A percentile compares a stretch with the other conserved stretches of the same genome.
Evolutionary conservation across 2,888 invertebrate genomes (phyloP).

Genomic region (Sylvicola cinctus): DNA sequence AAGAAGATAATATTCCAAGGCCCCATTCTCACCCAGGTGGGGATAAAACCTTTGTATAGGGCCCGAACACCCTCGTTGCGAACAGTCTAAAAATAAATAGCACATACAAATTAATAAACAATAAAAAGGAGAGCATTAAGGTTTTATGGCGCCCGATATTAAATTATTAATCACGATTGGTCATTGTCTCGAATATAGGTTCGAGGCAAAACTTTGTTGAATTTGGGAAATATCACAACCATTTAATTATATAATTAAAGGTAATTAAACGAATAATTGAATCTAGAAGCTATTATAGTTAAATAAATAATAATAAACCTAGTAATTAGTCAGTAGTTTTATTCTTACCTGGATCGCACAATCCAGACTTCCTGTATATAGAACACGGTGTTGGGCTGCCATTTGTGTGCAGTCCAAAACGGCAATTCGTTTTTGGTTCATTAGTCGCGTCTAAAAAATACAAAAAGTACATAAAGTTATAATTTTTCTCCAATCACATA

Average conservation of each 20-base stretch:
- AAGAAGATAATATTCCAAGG: conserved; percentile 97
- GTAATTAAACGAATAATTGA: too few species aligned
- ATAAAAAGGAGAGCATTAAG: conserved; percentile 1
- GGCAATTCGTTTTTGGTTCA: conserved; percentile 66
- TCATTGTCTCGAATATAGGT: too few species aligned
- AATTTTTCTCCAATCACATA: neutral
- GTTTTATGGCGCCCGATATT: too few species aligned
- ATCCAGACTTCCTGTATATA: conserved; percentile 69
- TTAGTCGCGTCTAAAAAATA: conserved; percentile 56
- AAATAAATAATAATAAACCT: too few species aligned
- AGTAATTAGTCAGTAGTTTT: too few species aligned
- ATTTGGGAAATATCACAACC: too few species aligned
- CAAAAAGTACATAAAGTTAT: conserved; percentile 4
- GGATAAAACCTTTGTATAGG: conserved; percentile 86
- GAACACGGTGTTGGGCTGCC: conserved; percentile 16
- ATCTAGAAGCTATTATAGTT: too few species aligned
- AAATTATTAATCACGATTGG: too few species aligned
- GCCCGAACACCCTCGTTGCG: conserved; percentile 70
- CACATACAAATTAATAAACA: conserved; percentile 15
- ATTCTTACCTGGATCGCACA: conserved; percentile 56
- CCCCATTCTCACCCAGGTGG: conserved; percentile 89
- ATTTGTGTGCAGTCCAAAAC: conserved; percentile 21
- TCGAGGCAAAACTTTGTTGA: too few species aligned
- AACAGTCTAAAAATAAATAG: conserved; percentile 47
- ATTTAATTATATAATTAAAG: too few species aligned